phyloP scores from a whole-genome alignment of 2,113 vertebrate species.

The Nannobrachium achirus region DNA sequence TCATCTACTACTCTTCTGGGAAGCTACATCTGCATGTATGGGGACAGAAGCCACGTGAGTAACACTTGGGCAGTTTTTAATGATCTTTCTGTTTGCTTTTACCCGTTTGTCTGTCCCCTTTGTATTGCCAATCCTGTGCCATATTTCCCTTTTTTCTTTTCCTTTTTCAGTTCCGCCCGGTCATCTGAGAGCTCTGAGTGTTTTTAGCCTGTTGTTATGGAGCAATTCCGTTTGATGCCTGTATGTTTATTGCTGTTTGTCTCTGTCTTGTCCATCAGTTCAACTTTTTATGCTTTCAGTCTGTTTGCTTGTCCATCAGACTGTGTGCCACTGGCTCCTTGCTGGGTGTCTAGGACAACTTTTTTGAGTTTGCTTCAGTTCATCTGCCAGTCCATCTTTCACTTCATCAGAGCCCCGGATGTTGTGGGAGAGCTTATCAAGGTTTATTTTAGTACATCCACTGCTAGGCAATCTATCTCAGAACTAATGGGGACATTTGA shows the following conservation, averaged over 20 bases:
- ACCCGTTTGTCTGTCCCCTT: conserved; percentile 25
- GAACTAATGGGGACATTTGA: too few species aligned
- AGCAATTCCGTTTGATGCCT: not conserved
- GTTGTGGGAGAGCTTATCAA: conserved; percentile 17
- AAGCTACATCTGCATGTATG: conserved; percentile 91
- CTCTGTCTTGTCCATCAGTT: conserved; percentile 34
- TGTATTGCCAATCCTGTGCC: not conserved
- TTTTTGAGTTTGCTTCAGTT: not conserved
- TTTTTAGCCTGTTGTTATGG: conserved; percentile 13
- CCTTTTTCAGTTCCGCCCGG: not conserved
- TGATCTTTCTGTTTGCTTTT: not conserved
- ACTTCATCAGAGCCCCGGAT: not conserved
- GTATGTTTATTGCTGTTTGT: conserved; percentile 22
- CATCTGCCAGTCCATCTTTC: conserved; percentile 19
- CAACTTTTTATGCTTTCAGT: not conserved
- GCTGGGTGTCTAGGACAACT: not conserved
- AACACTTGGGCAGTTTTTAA: not conserved
- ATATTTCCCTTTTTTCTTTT: too few species aligned
- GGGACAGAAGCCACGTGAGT: conserved; percentile 95
- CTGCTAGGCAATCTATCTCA: conserved; percentile 1
- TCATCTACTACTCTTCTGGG: conserved; percentile 95
- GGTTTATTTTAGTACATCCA: not conserved
- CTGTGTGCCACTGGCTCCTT: conserved; percentile 12
- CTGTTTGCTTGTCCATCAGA: not conserved
- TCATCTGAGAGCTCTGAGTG: not conserved